Evolutionary conservation across 2,113 vertebrate species (phyloP).

Genomic region (Spea bombifrons): DNA sequence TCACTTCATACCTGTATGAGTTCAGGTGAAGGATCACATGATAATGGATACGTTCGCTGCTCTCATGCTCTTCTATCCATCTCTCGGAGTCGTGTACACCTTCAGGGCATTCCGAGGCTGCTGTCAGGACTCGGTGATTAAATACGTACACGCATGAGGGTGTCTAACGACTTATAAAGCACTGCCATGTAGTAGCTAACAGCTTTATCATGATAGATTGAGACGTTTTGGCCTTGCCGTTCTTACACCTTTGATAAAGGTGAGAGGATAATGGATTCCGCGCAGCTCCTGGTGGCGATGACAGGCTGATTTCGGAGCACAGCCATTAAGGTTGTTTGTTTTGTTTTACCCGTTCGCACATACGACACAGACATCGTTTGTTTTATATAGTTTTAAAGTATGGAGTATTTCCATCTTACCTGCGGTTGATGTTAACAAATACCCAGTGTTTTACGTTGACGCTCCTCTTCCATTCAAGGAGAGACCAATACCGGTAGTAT

Average conservation of each 20-base stretch:
- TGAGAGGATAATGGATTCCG: conserved; percentile 20
- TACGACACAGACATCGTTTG: neutral
- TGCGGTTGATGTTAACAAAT: too few species aligned
- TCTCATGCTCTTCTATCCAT: neutral
- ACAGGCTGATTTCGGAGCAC: neutral
- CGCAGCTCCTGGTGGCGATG: conserved; percentile 2
- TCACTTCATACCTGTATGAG: neutral
- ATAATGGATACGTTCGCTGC: conserved; percentile 7
- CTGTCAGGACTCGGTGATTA: conserved; percentile 24
- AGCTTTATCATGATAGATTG: conserved; percentile 22
- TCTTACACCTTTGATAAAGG: conserved; percentile 20
- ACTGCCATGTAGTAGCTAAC: neutral
- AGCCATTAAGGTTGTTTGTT: neutral
- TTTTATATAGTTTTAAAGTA: neutral
- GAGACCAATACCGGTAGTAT: too few species aligned
- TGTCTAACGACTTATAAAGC: conserved; percentile 1
- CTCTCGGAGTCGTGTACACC: conserved; percentile 33
- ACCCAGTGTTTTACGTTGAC: too few species aligned
- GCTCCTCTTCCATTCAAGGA: too few species aligned
- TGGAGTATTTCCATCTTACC: too few species aligned
- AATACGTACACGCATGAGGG: neutral
- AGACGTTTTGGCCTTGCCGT: neutral
- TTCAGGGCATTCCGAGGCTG: conserved; percentile 19
- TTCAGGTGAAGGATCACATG: conserved; percentile 33
- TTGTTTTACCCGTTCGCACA: neutral